A percentile compares a stretch with the other conserved stretches of the same genome.
phyloP scores from a whole-genome alignment of 2,888 invertebrate genomes.

The Aphidius colemani region DNA sequence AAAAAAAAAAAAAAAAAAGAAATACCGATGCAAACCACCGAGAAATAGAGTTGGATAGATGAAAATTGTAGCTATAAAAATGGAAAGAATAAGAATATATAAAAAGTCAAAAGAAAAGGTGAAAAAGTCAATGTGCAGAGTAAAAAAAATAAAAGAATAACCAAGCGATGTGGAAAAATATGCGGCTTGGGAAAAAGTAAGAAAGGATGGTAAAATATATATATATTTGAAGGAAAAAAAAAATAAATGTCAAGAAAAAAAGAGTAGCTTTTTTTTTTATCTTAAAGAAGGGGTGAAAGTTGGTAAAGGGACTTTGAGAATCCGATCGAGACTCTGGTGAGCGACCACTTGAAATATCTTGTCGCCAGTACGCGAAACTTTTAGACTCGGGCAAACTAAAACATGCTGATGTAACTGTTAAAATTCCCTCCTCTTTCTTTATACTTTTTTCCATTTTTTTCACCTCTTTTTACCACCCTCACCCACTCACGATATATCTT shows the following conservation, averaged over 20 bases:
- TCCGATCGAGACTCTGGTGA: constrained; percentile 40
- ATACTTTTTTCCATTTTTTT: constrained; percentile 22
- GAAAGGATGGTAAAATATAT: constrained; percentile 57
- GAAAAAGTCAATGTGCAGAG: constrained; percentile 15
- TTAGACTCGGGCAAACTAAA: constrained; percentile 56
- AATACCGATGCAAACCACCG: constrained; percentile 7
- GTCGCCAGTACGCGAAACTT: constrained; percentile 58
- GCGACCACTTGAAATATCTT: constrained; percentile 60
- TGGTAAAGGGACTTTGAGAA: constrained; percentile 30
- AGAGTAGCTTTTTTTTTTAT: constrained; percentile 46
- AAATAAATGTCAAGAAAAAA: constrained; percentile 30
- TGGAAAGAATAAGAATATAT: constrained; percentile 12
- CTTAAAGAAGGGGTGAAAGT: constrained; percentile 11
- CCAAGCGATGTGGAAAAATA: constrained; percentile 47
- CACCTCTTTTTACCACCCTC: constrained; percentile 13
- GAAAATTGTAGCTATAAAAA: constrained; percentile 27
- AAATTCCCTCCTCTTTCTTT: constrained; percentile 42
- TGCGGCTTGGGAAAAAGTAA: constrained; percentile 52
- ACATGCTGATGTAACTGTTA: constrained; percentile 60
- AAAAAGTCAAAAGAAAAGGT: not conserved
- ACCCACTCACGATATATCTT: not conserved
- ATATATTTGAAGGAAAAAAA: constrained; percentile 50
- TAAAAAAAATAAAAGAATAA: constrained; percentile 13
- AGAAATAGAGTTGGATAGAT: constrained; percentile 31
- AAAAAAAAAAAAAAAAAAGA: constrained; percentile 21